Base-by-base conservation (phyloP, 2,113 vertebrate species). In the Paraplagusia blochii region DNA sequence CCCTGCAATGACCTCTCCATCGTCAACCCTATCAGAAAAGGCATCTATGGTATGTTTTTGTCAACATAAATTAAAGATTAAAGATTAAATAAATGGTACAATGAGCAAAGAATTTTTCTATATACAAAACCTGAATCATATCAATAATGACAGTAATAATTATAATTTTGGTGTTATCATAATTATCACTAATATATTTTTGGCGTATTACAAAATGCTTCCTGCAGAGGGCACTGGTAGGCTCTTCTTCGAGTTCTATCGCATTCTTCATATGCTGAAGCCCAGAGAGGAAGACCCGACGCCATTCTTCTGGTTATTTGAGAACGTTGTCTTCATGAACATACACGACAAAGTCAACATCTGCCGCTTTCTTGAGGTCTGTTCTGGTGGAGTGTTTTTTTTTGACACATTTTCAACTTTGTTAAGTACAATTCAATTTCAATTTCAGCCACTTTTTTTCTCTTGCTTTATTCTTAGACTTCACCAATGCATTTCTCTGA, bases 241-340 rank as follows among this genome's bases (percentile, higher is more conserved):
- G 12, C 90, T 97, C 6, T 98, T 98, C 87, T 98, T 98, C 0
- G 95, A 98, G 5, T 98, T 80, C 52, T 96, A 95, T 61, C 91
- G 95, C 35, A 84, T 98, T 48, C 90, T 98, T 17, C 92, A 95
- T 76, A 87, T 93, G 0, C 79, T 95, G 7, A 94, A 92, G 29
- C 95, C 95, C 53, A 94, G 91, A 69, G 93, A 90, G 0, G 91
- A 90, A 0, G 95, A 97, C 56, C 86, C 91, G 4, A 67, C 92
- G 1, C 94, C 93, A 0, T 98, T 98, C 88, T 98, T 98, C 85
- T 98, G 96, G 95, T 90, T 98, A 66, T 98, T 95, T 36, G 96
- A 98, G 83, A 98, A 97, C 0, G 92, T 98, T 4, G 92, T 94
- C 34, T 94, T 93, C 83, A 97, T 98, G 96, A 90, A 92, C 46